These are phyloP conservation scores for Hipparchia sbordonii DNA, from an alignment of 2,888 invertebrate genomes.

Conservation along the genomic window DNA sequence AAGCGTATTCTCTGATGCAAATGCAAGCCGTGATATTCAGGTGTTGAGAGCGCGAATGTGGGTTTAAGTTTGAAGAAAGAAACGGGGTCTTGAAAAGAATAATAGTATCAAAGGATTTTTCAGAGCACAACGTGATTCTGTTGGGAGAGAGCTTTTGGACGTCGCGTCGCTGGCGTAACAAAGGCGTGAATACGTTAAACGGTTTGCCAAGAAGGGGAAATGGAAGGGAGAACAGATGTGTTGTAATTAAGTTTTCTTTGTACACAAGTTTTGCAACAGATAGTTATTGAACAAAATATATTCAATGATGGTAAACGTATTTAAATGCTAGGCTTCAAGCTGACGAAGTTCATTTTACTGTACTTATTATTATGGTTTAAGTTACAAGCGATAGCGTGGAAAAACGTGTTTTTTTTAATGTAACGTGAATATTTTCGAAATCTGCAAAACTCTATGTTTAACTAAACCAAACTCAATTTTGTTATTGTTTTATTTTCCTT, in stretches of 20 bases:
- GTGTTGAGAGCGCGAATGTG: conserved; percentile 24
- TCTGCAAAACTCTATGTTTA: too few species aligned
- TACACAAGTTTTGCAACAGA: not conserved
- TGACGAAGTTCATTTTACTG: not conserved
- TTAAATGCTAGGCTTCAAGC: not conserved
- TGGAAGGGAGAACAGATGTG: not conserved
- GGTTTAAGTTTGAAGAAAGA: conserved; percentile 29
- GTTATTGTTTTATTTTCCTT: too few species aligned
- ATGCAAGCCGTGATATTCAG: conserved; percentile 67
- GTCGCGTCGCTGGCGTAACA: not conserved
- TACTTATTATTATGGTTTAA: not conserved
- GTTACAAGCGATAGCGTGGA: not conserved
- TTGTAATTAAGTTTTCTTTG: conserved; percentile 9
- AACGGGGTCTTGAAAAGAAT: conserved; percentile 33
- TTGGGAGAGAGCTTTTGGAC: conserved; percentile 27
- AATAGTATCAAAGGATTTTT: conserved; percentile 37
- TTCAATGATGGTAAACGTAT: not conserved
- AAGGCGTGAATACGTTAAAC: conserved; percentile 10
- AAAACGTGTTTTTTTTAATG: too few species aligned
- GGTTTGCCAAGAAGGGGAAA: not conserved
- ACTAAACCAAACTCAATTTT: too few species aligned
- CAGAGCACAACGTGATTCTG: conserved; percentile 32
- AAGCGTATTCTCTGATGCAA: conserved; percentile 64
- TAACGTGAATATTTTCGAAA: too few species aligned
- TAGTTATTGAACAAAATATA: not conserved